Evolutionary conservation across 2,113 vertebrate genomes (phyloP).

Genomic region (Alligator mississippiensis): DNA sequence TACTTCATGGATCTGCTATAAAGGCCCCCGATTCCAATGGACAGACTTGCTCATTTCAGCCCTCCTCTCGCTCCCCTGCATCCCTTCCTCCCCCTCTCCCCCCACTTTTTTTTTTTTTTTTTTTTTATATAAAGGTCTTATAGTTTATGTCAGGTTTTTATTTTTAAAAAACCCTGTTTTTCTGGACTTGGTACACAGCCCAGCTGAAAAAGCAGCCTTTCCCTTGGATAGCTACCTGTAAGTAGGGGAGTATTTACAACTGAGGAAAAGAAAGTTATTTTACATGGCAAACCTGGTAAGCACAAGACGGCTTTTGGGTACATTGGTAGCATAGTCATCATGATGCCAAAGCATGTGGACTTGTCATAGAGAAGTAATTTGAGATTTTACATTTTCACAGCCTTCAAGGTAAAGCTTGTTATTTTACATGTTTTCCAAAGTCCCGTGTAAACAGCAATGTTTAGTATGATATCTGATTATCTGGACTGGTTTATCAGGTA

Average conservation of each 20-base stretch:
- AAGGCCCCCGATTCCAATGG: background rate
- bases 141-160: background rate
- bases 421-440: background rate
- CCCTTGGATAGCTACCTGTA: background rate
- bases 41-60: background rate
- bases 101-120: too few species aligned
- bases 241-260: background rate
- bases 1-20: background rate
- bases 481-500: background rate
- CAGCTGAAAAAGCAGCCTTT: background rate
- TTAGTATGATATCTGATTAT: background rate
- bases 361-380: background rate
- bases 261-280: background rate
- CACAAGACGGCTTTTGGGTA: too few species aligned
- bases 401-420: background rate
- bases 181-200: background rate
- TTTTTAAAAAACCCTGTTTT: background rate
- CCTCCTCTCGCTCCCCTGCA: too few species aligned
- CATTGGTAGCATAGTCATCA: background rate
- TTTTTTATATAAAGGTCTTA: background rate
- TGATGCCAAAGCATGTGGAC: background rate
- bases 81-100: too few species aligned
- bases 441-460: background rate
- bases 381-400: background rate
- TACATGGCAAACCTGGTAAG: background rate